Conservation (phyloP, 2,113 vertebrate species). For the Ptychochromis oligacanthus region DNA sequence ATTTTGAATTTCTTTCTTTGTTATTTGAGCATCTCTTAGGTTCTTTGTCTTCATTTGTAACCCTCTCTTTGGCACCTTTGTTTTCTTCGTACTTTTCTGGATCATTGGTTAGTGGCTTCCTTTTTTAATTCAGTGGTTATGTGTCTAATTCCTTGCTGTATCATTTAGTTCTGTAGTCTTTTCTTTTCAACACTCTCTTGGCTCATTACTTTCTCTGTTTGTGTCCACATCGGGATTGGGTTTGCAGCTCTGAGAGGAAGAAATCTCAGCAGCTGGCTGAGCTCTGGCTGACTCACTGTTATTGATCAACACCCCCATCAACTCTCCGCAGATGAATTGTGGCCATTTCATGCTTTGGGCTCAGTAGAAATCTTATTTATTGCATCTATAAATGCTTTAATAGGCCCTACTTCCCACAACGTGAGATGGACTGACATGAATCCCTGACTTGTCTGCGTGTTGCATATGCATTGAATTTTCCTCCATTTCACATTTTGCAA, state of each 20-base stretch:
- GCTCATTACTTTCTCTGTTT: background rate
- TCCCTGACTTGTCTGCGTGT: background rate
- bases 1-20: background rate
- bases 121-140: background rate
- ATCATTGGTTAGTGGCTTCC: background rate
- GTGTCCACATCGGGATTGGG: background rate
- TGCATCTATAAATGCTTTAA: conserved; percentile 13
- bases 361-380: conserved; percentile 38
- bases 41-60: background rate
- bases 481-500: background rate
- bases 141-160: background rate
- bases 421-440: background rate
- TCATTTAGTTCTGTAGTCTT: background rate
- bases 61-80: background rate
- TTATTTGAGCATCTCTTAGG: background rate
- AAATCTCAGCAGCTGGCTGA: background rate
- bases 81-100: background rate
- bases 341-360: conserved; percentile 4
- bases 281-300: conserved; percentile 4
- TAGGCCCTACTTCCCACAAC: conserved; percentile 7
- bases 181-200: background rate
- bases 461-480: background rate
- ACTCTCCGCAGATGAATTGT: conserved; percentile 17
- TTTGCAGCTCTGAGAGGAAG: background rate
- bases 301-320: conserved; percentile 16